These are phyloP conservation scores for Aleiodes sp. DNA, from an alignment of 1,140 invertebrate genomes.

Conservation along the genomic window DNA sequence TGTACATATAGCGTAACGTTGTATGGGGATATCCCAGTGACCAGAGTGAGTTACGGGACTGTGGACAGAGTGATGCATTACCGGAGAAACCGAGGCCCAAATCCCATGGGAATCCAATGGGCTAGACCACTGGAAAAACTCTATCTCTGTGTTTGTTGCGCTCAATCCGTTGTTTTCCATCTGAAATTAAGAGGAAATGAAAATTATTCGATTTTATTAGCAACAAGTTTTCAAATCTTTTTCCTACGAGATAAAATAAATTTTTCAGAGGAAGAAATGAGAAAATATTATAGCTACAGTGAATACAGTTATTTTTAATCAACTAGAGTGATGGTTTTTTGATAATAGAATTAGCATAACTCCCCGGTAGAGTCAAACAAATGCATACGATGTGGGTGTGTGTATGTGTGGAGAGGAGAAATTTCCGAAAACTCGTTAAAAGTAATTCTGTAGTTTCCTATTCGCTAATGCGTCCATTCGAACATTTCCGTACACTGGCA, in stretches of 20 bases:
- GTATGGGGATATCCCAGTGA: neutral
- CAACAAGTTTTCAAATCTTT: no score
- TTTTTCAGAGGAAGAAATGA: no score
- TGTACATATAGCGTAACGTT: conserved; percentile 34
- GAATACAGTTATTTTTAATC: conserved; percentile 10
- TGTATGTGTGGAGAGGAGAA: conserved; percentile 23
- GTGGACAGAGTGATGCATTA: conserved; percentile 67
- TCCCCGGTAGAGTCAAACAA: neutral
- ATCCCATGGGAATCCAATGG: conserved; percentile 61
- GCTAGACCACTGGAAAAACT: conserved; percentile 41
- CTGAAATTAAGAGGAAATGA: neutral
- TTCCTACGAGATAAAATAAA: no score
- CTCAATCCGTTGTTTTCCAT: neutral
- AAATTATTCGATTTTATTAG: neutral
- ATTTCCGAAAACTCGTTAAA: conserved; percentile 50
- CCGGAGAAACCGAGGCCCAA: conserved; percentile 59
- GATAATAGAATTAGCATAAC: conserved; percentile 10
- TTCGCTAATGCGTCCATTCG: conserved; percentile 61
- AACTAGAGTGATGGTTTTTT: conserved; percentile 1
- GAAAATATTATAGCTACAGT: no score
- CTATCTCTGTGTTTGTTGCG: conserved; percentile 11
- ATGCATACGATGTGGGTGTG: neutral
- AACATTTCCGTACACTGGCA: conserved; percentile 47
- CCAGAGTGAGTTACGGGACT: conserved; percentile 62
- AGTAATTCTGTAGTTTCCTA: conserved; percentile 52